These are phyloP conservation scores for Yoshiicerus persimilis DNA, from an alignment of 1,140 invertebrate genomes.

Conservation along the genomic window DNA sequence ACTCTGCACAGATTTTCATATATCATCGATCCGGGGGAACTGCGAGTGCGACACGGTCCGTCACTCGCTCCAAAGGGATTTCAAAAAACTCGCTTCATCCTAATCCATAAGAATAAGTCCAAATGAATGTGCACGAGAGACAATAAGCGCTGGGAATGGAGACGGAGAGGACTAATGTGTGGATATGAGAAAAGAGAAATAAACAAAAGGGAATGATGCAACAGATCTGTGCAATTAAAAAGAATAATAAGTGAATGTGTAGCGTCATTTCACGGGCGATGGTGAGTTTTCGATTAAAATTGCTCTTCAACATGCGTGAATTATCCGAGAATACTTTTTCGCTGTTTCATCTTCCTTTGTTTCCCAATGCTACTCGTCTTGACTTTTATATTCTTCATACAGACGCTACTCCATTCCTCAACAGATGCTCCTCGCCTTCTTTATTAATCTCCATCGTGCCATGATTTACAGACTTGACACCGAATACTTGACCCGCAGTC, in stretches of 20 bases:
- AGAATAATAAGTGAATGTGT: slow-evolving; percentile 13
- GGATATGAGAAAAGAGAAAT: not conserved
- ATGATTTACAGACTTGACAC: not conserved
- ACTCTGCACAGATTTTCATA: not conserved
- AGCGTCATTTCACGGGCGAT: not conserved
- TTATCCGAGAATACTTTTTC: slow-evolving; percentile 10
- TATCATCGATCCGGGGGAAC: not conserved
- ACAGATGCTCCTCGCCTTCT: not conserved
- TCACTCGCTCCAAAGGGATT: not conserved
- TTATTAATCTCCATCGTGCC: not conserved
- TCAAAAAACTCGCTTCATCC: not conserved
- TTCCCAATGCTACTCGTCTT: not conserved
- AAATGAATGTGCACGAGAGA: not conserved
- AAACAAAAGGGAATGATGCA: slow-evolving; percentile 13
- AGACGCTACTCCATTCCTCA: not conserved
- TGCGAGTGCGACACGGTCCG: not conserved
- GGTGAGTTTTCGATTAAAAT: not conserved
- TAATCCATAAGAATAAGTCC: not conserved
- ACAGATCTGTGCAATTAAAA: slow-evolving; percentile 22
- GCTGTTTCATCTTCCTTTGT: not conserved
- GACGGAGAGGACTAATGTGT: not conserved
- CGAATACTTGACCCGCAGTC: not conserved
- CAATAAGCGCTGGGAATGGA: not conserved
- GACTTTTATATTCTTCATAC: not conserved
- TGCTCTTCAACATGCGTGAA: slow-evolving; percentile 14